Evolutionary conservation across 1,140 invertebrate genomes (phyloP).

Genomic region (Steinernema khuongi): DNA sequence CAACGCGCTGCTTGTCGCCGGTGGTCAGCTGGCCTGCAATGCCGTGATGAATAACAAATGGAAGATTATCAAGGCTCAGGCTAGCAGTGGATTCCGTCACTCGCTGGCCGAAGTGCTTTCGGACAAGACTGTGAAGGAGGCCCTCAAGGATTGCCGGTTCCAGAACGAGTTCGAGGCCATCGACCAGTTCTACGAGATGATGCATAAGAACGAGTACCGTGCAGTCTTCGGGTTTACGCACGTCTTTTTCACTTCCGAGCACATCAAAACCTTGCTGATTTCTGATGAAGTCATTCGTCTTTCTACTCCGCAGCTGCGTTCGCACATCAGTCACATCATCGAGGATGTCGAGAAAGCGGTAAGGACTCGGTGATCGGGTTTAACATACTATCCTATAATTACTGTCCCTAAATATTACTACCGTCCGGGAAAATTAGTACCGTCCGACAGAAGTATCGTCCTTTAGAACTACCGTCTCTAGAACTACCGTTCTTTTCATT

Average conservation of each 20-base stretch:
- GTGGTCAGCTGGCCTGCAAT: neutral
- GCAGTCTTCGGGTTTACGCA: conserved; percentile 87
- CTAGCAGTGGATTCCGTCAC: conserved; percentile 95
- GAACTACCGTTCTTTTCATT: too few relatives aligned
- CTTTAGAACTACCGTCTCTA: too few relatives aligned
- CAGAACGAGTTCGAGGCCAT: conserved; percentile 60
- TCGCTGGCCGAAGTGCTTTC: conserved; percentile 88
- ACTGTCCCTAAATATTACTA: too few relatives aligned
- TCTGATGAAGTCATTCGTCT: neutral
- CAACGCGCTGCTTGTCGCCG: conserved; percentile 75
- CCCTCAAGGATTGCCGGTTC: conserved; percentile 87
- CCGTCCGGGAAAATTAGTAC: too few relatives aligned
- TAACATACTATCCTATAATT: too few relatives aligned
- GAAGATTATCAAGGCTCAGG: conserved; percentile 86
- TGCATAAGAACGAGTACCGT: conserved; percentile 82
- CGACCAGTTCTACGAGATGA: conserved; percentile 73
- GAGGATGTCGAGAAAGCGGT: neutral
- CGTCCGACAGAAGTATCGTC: too few relatives aligned
- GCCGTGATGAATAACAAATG: conserved; percentile 75
- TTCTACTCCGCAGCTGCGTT: neutral
- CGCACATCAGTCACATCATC: neutral
- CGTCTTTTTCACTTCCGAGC: conserved; percentile 66
- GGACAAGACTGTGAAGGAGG: conserved; percentile 74
- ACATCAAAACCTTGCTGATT: conserved; percentile 66
- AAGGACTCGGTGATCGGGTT: too few relatives aligned